phyloP scores from a whole-genome alignment of 2,113 vertebrate genomes.

The Herpetotheres cachinnans region DNA sequence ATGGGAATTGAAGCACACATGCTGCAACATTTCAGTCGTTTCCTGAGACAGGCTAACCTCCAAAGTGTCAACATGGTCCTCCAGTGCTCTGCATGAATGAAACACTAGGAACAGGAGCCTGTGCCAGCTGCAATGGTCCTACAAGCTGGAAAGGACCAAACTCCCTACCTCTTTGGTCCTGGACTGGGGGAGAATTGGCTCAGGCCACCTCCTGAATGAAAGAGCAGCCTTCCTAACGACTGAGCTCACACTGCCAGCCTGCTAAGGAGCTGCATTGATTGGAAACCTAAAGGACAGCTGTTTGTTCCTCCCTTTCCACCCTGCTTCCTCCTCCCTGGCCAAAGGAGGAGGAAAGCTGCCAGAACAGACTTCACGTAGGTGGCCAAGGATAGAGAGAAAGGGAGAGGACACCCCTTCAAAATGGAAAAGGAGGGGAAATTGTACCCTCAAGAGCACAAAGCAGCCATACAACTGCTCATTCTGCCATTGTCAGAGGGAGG shows the following conservation, averaged over 20 bases:
- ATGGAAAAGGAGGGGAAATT: neutral
- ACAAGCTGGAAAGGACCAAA: neutral
- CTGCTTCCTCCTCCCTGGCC: neutral
- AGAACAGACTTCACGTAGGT: neutral
- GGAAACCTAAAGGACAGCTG: conserved; percentile 37
- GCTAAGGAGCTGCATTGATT: conserved; percentile 5
- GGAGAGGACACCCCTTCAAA: neutral
- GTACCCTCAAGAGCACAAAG: neutral
- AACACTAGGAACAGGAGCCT: neutral
- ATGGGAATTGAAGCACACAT: neutral
- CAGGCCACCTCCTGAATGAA: neutral
- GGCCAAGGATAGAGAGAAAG: neutral
- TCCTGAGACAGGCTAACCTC: neutral
- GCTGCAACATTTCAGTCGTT: neutral
- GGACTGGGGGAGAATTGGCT: neutral
- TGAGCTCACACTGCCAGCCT: neutral
- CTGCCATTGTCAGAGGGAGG: neutral
- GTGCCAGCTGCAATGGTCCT: neutral
- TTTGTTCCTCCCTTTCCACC: neutral
- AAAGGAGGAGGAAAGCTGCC: neutral
- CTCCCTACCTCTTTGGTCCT: neutral
- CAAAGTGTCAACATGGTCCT: neutral
- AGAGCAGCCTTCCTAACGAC: conserved; percentile 6
- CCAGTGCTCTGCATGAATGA: neutral
- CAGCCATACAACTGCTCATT: neutral